Conservation (phyloP, 1,140 invertebrate species). For the Meloidogyne floridensis region DNA sequence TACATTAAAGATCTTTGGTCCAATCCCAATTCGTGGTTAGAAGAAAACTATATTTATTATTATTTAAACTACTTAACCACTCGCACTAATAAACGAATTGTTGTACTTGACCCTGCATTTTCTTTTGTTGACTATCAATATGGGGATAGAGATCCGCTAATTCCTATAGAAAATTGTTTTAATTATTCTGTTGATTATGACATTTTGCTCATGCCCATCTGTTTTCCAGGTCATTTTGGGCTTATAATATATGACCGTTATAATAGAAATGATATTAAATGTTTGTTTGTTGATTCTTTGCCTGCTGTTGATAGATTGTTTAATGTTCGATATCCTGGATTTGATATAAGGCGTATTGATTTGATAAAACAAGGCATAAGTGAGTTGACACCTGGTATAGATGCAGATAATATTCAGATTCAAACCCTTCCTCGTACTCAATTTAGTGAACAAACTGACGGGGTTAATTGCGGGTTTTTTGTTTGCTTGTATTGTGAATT, state of each 20-base stretch:
- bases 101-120: background rate
- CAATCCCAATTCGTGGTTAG: background rate
- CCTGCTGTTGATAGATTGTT: background rate
- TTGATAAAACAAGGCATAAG: background rate
- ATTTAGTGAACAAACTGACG: conserved; percentile 4
- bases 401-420: background rate
- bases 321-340: background rate
- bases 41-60: background rate
- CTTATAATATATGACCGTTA: background rate
- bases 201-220: background rate
- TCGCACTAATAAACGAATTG: background rate
- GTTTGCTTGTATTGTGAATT: conserved; percentile 8
- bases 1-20: background rate
- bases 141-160: background rate
- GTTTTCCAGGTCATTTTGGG: conserved; percentile 2
- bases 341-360: background rate
- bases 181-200: conserved; percentile 4
- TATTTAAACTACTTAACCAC: background rate
- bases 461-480: conserved; percentile 13
- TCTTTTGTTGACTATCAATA: background rate
- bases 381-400: background rate
- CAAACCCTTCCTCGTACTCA: background rate
- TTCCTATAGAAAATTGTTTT: background rate
- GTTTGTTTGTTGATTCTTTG: background rate
- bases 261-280: background rate